Percentiles rank a stretch among this genome's conserved stretches.
phyloP scores from a whole-genome alignment of 2,797 vertebrate species.

The Silurus lanzhouensis region DNA sequence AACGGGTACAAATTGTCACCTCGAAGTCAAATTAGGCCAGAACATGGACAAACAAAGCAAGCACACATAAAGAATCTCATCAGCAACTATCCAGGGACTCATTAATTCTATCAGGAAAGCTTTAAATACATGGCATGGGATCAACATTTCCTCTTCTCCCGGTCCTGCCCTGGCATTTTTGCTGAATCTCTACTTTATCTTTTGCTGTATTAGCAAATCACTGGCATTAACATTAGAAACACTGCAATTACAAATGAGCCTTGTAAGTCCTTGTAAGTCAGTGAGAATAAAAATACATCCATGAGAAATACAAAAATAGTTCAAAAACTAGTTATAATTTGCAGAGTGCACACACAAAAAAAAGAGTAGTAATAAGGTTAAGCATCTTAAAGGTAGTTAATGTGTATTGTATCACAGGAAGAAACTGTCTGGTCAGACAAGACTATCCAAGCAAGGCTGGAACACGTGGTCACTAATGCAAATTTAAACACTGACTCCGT shows the following conservation, averaged over 20 bases:
- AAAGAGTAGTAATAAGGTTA: neutral
- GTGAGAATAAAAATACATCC: neutral
- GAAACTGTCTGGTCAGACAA: neutral
- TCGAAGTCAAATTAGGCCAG: neutral
- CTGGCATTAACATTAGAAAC: neutral
- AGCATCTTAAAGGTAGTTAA: neutral
- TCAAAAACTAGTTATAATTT: neutral
- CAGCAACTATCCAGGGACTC: neutral
- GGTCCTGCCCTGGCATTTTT: neutral
- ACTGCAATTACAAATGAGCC: neutral
- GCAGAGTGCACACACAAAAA: neutral
- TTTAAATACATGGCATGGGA: neutral
- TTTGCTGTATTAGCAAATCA: too few relatives aligned
- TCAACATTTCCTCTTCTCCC: neutral
- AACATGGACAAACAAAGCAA: neutral
- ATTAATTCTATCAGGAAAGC: neutral
- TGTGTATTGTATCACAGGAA: neutral
- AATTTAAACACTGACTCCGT: neutral
- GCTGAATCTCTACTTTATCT: slow-evolving; percentile 2
- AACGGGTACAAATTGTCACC: neutral
- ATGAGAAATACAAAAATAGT: neutral
- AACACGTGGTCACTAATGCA: neutral
- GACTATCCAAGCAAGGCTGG: neutral
- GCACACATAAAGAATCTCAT: neutral
- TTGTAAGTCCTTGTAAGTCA: neutral